Base-by-base conservation (phyloP, 2,113 vertebrate species). In the Oryzias celebensis region DNA sequence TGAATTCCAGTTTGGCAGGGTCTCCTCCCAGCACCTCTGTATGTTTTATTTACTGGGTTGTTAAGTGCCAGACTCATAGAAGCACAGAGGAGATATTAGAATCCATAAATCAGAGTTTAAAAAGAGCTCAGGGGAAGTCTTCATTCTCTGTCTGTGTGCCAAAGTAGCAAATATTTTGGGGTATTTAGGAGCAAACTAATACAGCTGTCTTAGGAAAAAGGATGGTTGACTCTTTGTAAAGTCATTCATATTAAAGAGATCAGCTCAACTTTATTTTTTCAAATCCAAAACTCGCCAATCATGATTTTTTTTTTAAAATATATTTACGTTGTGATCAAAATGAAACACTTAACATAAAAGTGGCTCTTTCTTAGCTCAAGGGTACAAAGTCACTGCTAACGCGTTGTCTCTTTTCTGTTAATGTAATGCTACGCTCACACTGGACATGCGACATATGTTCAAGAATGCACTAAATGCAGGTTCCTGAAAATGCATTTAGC, bases 11-110 rank as follows among this genome's bases (percentile, higher is more conserved):
- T 49, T 78, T 87, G 82, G 68, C 68, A 63, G 61, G 31, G 76
- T 77, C 75, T 78, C 20, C 51, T 64, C 68, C 56, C 62, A 36
- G 42, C 73, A 63, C 63, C 53, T 54, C 62, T 36, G 54, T 2
- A 83, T 66, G 62, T 78, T 85, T 82, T 87, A 91, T 90, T 89
- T 89, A 86, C 80, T 18, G 69, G 78, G 75, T 67, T 73, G 83
- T 88, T 87, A 73, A 77, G 80, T 65, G 47, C 78, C 68, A 24
- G 68, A 65, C 76, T 80, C 68, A 64, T 80, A 69, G 62, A 63
- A 83, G 79, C 80, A 72, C 77, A 58, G 52, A 67, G 73, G 51
- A 80, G 86, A 87, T 88, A 85, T 90, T 87, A 85, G 68, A 78
- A 81, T 60, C 64, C 41, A 53, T 88, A 89, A 87, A 88, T 89